phyloP scores from a whole-genome alignment of 2,888 invertebrate species.

The Spodoptera picta region DNA sequence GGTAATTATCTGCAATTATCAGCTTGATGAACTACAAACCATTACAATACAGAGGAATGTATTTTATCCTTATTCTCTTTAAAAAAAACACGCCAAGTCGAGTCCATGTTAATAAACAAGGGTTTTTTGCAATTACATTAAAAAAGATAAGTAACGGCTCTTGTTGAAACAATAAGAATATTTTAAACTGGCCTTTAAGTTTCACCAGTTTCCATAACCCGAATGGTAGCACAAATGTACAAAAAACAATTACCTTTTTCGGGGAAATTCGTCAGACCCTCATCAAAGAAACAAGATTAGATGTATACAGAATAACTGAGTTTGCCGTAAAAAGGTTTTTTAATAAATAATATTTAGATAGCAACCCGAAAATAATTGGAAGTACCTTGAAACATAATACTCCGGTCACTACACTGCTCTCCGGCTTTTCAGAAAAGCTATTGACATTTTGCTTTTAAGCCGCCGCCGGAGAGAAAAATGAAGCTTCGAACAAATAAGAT shows the following conservation, averaged over 20 bases:
- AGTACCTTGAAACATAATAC: neutral
- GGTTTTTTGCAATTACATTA: no score
- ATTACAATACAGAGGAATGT: no score
- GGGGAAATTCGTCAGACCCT: conserved; percentile 5
- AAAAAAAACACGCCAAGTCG: no score
- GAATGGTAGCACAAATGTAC: conserved; percentile 1
- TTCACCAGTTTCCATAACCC: no score
- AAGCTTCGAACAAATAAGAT: no score
- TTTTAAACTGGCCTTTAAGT: neutral
- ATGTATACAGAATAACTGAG: conserved; percentile 19
- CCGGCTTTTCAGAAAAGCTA: neutral
- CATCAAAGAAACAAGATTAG: conserved; percentile 15
- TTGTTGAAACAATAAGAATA: no score
- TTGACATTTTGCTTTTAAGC: no score
- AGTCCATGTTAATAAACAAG: no score
- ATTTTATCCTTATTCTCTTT: no score
- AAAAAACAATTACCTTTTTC: conserved; percentile 18
- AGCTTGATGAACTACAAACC: neutral
- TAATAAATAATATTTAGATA: conserved; percentile 17
- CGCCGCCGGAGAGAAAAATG: no score
- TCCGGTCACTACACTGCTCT: neutral
- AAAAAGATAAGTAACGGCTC: no score
- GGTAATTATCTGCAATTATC: neutral
- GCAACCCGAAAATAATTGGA: conserved; percentile 7
- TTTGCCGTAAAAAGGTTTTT: conserved; percentile 11